A percentile compares a stretch with the other conserved stretches of the same genome.
Evolutionary conservation across 2,888 invertebrate genomes (phyloP).

Genomic region (Epirrhoe tristata): DNA sequence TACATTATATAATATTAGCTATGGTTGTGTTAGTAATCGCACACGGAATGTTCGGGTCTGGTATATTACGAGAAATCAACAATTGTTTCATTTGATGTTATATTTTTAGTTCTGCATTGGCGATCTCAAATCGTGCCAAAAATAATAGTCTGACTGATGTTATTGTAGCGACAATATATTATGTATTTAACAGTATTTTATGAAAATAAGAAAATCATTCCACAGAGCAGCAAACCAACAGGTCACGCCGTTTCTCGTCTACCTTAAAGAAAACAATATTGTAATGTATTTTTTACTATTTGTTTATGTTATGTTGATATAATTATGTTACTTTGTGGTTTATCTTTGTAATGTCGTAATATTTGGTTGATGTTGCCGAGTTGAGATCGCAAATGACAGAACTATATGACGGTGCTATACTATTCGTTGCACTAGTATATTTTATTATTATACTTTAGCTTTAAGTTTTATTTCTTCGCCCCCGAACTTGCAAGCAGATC

Average conservation of each 20-base stretch:
- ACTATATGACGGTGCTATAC: conserved; percentile 74
- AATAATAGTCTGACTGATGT: not conserved
- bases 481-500: conserved; percentile 45
- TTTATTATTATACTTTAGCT: conserved; percentile 61
- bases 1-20: conserved; percentile 60
- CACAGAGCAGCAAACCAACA: not conserved
- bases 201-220: not conserved
- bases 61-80: conserved; percentile 28
- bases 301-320: too few relatives aligned
- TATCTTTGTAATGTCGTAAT: not conserved
- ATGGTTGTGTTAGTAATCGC: conserved; percentile 71
- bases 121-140: conserved; percentile 25
- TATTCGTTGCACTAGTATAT: conserved; percentile 69
- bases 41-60: conserved; percentile 52
- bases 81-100: conserved; percentile 33
- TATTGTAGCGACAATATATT: not conserved
- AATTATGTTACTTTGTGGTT: too few relatives aligned
- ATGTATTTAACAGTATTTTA: conserved; percentile 5
- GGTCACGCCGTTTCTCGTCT: too few relatives aligned
- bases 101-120: conserved; percentile 23
- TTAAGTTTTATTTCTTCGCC: conserved; percentile 58
- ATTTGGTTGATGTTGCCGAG: not conserved
- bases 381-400: conserved; percentile 65
- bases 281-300: too few relatives aligned
- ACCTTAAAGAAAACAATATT: not conserved